phyloP scores from a whole-genome alignment of 2,113 vertebrate species.

The Saiga tatarica region DNA sequence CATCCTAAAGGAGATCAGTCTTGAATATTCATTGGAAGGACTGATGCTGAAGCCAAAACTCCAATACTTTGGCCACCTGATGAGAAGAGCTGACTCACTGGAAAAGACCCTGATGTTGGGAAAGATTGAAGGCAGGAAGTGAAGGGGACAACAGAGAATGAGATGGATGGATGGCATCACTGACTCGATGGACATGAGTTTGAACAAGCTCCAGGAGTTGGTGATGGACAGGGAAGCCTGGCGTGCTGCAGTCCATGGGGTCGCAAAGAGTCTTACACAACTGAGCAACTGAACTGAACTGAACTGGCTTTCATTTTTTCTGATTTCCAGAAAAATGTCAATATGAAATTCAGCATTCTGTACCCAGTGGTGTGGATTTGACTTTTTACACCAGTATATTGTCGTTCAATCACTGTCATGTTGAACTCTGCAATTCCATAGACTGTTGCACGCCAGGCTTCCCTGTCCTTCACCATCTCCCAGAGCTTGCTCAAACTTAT shows the following conservation, averaged over 20 bases:
- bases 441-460: not conserved
- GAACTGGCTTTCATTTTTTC: not conserved
- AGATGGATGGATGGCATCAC: not conserved
- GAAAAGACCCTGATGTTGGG: not conserved
- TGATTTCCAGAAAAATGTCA: not conserved
- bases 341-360: not conserved
- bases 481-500: not conserved
- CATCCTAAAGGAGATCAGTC: not conserved
- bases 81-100: not conserved
- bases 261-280: accelerated
- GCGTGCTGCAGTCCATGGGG: too few species aligned
- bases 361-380: not conserved
- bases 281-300: not conserved
- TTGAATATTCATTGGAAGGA: not conserved
- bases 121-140: not conserved
- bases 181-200: accelerated
- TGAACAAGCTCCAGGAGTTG: not conserved
- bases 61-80: not conserved
- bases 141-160: not conserved
- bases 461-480: not conserved
- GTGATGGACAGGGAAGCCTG: not conserved
- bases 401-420: not conserved
- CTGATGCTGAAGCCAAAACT: not conserved
- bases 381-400: not conserved
- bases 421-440: accelerated